Percentiles rank a stretch among this genome's conserved stretches.
phyloP scores from a whole-genome alignment of 2,888 invertebrate species.

The Ptychoptera contaminata region DNA sequence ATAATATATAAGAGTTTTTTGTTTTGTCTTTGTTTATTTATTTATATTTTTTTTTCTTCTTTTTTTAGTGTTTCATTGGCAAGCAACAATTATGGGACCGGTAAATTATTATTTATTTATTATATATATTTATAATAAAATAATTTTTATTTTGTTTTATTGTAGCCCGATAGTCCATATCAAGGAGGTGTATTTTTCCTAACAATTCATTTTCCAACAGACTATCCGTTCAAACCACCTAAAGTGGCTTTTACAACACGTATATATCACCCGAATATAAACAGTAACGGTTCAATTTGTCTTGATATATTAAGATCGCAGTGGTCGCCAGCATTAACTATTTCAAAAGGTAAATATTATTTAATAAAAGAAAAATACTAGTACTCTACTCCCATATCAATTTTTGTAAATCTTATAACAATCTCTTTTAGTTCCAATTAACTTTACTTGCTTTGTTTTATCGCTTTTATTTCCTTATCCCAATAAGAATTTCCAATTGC shows the following conservation, averaged over 20 bases:
- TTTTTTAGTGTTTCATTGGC: conserved; percentile 98
- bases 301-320: conserved; percentile 99
- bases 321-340: conserved; percentile 99
- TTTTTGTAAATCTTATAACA: too few relatives aligned
- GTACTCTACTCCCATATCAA: background rate
- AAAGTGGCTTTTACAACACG: conserved; percentile 99
- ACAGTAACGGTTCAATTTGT: conserved; percentile 99
- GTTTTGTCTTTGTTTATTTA: conserved; percentile 8
- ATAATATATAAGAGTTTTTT: too few relatives aligned
- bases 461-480: too few relatives aligned
- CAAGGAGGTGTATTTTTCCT: conserved; percentile 99
- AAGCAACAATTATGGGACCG: conserved; percentile 99
- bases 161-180: conserved; percentile 97
- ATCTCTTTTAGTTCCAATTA: too few relatives aligned
- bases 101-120: conserved; percentile 36
- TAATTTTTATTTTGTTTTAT: conserved; percentile 19
- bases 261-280: conserved; percentile 99
- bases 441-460: too few relatives aligned
- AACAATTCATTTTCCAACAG: conserved; percentile 99
- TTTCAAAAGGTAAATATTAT: conserved; percentile 79
- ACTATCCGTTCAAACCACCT: conserved; percentile 99
- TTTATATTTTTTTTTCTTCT: conserved; percentile 21
- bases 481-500: too few relatives aligned
- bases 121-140: conserved; percentile 6
- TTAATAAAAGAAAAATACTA: background rate